Base-by-base conservation (phyloP, 2,797 vertebrate species). In the Clarias fuscus region DNA sequence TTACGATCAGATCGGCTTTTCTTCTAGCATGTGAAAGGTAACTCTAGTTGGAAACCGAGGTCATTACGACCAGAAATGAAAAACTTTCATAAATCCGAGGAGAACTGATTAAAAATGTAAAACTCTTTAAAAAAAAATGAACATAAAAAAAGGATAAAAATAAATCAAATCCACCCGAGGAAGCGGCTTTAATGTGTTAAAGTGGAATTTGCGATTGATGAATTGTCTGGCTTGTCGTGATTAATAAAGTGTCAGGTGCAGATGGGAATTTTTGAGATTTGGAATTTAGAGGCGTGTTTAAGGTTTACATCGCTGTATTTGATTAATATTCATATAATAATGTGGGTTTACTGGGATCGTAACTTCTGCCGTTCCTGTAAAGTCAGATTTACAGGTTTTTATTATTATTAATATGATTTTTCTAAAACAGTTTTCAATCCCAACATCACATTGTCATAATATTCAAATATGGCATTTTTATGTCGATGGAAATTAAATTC, bases 111-210 rank as follows among this genome's bases (percentile, higher is more conserved):
- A 43, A 22, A 11, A 11, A 48, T 1, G 11, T 48, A 2, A 48
- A 7, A 10, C 7, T 48, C 43, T 30, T 30, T 1, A 30, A 30
- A 3, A 33, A 33, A 33, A 33, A 33, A 33, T n/a, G n/a, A n/a
- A n/a, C n/a, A n/a, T n/a, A 33, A 33, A 33, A 37, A 37, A 1
- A 37, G 37, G 3, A 37, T 48, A 48, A 48, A 48, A 56, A 40
- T 56, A 84, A 73, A 72, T 68, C 4, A 27, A 76, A 77, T 61
- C 61, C 58, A 17, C 56, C 61, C 87, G 89, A 89, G 85, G 83
- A 89, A 88, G 88, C 88, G 88, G 86, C 87, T 82, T 85, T 58
- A 85, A 73, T 85, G 88, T 65, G 76, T 86, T 73, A 40, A 22
- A 1, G 75, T 22, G 14, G 15, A 11, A 22, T 82, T 78, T 91